Conservation (phyloP, 2,797 vertebrate species). For the Arnoldichthys spilopterus region DNA sequence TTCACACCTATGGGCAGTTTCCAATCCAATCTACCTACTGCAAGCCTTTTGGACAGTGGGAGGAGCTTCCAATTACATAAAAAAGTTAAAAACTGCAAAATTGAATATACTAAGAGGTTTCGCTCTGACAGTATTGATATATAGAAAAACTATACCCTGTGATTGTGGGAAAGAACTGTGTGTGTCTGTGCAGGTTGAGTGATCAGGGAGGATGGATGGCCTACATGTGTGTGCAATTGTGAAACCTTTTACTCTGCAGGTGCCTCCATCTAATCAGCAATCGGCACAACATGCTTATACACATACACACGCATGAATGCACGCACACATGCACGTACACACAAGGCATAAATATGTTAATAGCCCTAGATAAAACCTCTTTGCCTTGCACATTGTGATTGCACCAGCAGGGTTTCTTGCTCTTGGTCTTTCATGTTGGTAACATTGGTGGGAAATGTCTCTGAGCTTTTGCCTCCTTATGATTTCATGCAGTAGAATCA, state of each 20-base stretch:
- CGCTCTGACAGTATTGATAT: too few species aligned
- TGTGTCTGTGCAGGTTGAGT: background rate
- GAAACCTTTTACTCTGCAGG: constrained; percentile 14
- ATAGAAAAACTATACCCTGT: too few species aligned
- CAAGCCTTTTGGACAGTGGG: too few species aligned
- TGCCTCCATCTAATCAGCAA: constrained; percentile 12
- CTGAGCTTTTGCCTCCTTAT: background rate
- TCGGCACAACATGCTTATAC: background rate
- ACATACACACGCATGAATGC: background rate
- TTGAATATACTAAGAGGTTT: too few species aligned
- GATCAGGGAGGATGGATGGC: background rate
- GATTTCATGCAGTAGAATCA: background rate
- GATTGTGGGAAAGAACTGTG: background rate
- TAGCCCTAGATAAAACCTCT: constrained; percentile 10
- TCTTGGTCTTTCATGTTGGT: background rate
- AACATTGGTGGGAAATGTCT: background rate
- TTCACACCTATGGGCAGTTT: too few species aligned
- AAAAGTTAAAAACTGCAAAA: too few species aligned
- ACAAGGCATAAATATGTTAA: constrained; percentile 2
- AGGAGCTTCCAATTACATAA: too few species aligned
- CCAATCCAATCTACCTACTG: too few species aligned
- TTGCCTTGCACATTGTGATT: constrained; percentile 1
- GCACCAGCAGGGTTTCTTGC: background rate
- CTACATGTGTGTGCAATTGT: constrained; percentile 12
- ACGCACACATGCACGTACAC: background rate